Evolutionary conservation across 1,140 invertebrate genomes (phyloP).

Genomic region (Diachasma alloeum): DNA sequence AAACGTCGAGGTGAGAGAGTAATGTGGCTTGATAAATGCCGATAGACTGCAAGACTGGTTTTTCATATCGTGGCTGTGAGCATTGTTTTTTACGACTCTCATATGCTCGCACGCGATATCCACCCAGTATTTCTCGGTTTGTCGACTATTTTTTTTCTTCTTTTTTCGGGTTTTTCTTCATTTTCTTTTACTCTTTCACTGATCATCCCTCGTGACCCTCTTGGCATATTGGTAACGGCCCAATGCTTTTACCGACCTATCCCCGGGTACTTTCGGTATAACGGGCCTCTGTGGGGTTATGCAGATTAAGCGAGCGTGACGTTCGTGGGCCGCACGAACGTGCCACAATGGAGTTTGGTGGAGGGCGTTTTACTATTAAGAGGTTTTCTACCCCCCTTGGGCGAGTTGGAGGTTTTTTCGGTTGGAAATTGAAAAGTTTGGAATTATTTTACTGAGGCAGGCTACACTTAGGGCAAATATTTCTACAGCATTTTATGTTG

Average conservation of each 20-base stretch:
- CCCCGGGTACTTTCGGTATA: constrained; percentile 50
- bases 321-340: constrained; percentile 39
- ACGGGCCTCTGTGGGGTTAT: constrained; percentile 55
- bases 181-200: constrained; percentile 1
- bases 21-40: background rate
- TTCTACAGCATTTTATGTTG: background rate
- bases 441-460: background rate
- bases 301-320: constrained; percentile 59
- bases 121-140: background rate
- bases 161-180: background rate
- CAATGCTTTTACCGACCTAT: constrained; percentile 50
- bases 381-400: background rate
- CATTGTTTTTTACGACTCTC: background rate
- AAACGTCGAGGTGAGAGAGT: background rate
- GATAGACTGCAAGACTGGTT: constrained; percentile 12
- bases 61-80: constrained; percentile 4
- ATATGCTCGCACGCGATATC: constrained; percentile 11
- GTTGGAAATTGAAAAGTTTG: background rate
- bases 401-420: background rate
- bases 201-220: constrained; percentile 20
- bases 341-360: constrained; percentile 10
- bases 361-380: background rate
- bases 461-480: background rate
- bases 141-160: background rate
- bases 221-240: constrained; percentile 42